Evolutionary conservation across 2,888 invertebrate species (phyloP).

Genomic region (Stenotaenia linearis): DNA sequence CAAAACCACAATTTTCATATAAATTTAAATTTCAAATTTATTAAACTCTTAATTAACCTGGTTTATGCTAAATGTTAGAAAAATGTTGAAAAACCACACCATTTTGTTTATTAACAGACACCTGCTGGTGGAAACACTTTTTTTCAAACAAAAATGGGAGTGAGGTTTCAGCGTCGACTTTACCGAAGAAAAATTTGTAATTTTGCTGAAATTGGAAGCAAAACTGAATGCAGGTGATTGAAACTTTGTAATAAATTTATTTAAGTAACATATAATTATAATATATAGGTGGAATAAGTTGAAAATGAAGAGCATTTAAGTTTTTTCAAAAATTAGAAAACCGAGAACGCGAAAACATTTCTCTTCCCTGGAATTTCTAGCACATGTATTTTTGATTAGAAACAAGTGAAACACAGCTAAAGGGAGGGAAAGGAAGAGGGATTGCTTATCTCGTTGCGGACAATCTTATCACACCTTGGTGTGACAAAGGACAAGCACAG

Average conservation of each 20-base stretch:
- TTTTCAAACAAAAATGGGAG: neutral
- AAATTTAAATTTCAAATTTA: neutral
- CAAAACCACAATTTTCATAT: neutral
- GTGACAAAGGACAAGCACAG: conserved; percentile 13
- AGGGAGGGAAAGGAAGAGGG: neutral
- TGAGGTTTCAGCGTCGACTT: too few species aligned
- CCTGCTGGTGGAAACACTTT: neutral
- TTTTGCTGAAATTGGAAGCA: too few species aligned
- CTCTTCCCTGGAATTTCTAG: neutral
- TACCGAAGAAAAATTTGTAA: too few species aligned
- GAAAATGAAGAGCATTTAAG: neutral
- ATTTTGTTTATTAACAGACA: neutral
- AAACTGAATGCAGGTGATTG: too few species aligned
- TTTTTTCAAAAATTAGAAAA: too few species aligned
- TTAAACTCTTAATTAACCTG: neutral
- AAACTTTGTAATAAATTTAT: too few species aligned
- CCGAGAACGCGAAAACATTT: too few species aligned
- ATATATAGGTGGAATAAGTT: too few species aligned
- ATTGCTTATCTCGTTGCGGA: neutral
- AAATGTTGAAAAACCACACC: neutral
- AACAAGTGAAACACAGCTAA: neutral
- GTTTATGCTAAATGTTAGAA: neutral
- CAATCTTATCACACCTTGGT: conserved; percentile 7
- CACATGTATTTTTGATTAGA: neutral
- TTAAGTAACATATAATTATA: too few species aligned